phyloP scores from a whole-genome alignment of 2,113 vertebrate genomes.

The Cranoglanis bouderius region DNA sequence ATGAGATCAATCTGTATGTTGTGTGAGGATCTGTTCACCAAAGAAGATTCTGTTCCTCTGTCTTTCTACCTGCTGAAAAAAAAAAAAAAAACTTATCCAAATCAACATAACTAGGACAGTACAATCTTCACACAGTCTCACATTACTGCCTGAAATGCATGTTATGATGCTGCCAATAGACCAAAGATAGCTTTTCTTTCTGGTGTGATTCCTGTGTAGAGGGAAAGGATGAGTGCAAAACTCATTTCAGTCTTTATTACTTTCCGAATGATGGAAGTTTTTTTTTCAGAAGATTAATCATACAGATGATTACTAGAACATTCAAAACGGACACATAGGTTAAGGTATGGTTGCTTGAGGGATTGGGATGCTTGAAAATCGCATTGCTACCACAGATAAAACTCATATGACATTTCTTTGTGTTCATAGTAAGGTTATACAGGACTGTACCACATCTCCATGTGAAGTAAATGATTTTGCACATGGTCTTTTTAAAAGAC shows the following conservation, averaged over 20 bases:
- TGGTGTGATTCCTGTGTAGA: background rate
- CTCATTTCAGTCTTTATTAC: background rate
- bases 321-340: background rate
- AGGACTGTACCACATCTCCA: conserved; percentile 47
- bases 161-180: conserved; percentile 3
- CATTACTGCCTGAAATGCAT: background rate
- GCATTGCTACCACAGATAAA: background rate
- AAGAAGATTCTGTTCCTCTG: background rate
- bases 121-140: background rate
- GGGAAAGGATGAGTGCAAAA: background rate
- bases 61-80: background rate
- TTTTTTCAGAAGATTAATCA: background rate
- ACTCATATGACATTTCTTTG: background rate
- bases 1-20: background rate
- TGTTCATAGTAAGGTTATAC: background rate
- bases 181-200: background rate
- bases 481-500: background rate
- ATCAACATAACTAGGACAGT: background rate
- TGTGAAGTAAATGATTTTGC: conserved; percentile 40
- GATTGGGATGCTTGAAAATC: background rate
- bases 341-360: background rate
- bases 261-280: background rate
- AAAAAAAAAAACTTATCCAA: background rate
- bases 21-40: background rate
- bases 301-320: background rate